A percentile compares a stretch with the other conserved stretches of the same genome.
phyloP scores from a whole-genome alignment of 2,797 vertebrate genomes.

The Myotis vivesi region DNA sequence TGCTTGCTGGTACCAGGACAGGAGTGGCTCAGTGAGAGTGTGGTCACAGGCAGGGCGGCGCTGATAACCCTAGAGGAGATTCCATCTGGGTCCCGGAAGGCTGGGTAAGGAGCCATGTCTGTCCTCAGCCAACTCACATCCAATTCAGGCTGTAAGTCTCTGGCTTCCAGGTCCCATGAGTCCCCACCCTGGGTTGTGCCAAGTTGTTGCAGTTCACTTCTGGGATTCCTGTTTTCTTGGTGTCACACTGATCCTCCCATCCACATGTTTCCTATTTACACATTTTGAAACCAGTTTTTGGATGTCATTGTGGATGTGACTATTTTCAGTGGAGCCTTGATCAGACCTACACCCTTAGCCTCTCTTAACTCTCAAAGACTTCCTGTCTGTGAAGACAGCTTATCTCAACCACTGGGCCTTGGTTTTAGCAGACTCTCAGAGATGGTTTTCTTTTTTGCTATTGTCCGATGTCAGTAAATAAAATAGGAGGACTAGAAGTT shows the following conservation, averaged over 20 bases:
- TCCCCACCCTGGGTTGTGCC: neutral
- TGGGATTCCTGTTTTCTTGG: neutral
- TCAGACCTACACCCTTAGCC: neutral
- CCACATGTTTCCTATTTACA: neutral
- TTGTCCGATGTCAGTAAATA: neutral
- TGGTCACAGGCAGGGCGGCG: neutral
- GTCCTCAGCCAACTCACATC: neutral
- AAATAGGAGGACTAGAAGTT: neutral
- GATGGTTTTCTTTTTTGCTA: neutral
- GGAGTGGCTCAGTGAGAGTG: neutral
- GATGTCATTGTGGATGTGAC: neutral
- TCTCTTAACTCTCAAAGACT: constrained; percentile 16
- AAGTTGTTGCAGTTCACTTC: fast-evolving
- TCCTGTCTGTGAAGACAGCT: neutral
- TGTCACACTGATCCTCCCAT: neutral
- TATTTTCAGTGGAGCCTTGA: neutral
- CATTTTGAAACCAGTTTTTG: neutral
- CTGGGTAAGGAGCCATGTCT: neutral
- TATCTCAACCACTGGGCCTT: neutral
- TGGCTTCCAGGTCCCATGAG: neutral
- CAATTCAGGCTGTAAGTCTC: neutral
- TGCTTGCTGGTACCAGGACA: neutral
- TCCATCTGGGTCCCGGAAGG: too few relatives aligned
- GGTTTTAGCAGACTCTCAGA: neutral
- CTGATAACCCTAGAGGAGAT: neutral